A percentile compares a stretch with the other conserved stretches of the same genome.
Evolutionary conservation across 2,113 vertebrate genomes (phyloP).

Genomic region (Eolophus roseicapilla): DNA sequence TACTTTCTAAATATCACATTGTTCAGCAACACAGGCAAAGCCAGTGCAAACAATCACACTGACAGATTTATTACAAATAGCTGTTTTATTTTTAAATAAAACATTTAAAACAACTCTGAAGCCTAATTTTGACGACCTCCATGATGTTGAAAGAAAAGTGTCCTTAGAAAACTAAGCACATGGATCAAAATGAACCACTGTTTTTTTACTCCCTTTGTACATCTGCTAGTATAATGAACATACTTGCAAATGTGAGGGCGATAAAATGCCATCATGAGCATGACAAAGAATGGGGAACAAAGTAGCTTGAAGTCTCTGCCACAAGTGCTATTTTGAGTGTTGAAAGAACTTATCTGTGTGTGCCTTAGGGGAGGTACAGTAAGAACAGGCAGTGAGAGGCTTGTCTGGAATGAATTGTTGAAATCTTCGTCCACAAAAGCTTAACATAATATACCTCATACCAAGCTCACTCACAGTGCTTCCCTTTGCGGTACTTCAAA

Average conservation of each 20-base stretch:
- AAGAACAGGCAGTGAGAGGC: neutral
- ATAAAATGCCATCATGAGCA: neutral
- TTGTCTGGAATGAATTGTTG: slow-evolving; percentile 35
- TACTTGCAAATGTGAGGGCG: neutral
- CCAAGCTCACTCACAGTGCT: neutral
- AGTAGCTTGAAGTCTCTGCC: neutral
- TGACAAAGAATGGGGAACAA: neutral
- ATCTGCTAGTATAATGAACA: neutral
- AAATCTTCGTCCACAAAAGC: neutral
- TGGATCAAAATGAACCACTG: neutral
- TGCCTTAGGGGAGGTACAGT: slow-evolving; percentile 12
- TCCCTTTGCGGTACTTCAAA: neutral
- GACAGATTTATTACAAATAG: neutral
- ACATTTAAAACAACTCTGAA: neutral
- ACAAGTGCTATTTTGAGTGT: neutral
- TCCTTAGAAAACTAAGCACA: neutral
- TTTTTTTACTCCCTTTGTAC: neutral
- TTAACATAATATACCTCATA: neutral
- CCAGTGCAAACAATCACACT: neutral
- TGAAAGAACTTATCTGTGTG: slow-evolving; percentile 36
- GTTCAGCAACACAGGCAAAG: neutral
- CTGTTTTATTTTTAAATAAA: neutral
- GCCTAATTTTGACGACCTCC: neutral
- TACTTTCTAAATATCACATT: neutral
- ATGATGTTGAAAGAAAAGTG: neutral